Conservation (phyloP, 2,113 vertebrate species). For the Myrmecobius fasciatus region DNA sequence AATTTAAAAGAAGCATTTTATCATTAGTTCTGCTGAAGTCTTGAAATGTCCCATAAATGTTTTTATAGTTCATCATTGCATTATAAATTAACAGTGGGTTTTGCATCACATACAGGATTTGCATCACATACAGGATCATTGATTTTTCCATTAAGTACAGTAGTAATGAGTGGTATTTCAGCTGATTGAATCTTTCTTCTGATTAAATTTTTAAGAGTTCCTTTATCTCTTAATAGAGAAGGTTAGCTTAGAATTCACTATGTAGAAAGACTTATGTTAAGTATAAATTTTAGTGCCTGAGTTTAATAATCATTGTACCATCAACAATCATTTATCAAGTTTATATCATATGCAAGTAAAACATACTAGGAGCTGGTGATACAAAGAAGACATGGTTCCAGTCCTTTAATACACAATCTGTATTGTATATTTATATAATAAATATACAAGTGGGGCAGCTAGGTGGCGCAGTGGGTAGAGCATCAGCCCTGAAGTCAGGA, state of each 20-base stretch:
- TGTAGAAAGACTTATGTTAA: slow-evolving; percentile 17
- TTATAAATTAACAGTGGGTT: neutral
- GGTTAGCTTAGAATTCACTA: neutral
- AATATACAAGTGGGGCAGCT: too few species aligned
- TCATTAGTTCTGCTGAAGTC: neutral
- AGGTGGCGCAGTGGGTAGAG: too few species aligned
- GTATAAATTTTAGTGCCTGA: slow-evolving; percentile 19
- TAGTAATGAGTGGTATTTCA: neutral
- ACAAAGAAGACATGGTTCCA: neutral
- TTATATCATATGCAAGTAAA: neutral
- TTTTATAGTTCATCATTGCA: neutral
- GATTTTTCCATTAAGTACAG: neutral
- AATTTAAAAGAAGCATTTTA: neutral
- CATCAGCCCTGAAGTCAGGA: too few species aligned
- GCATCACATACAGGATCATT: neutral
- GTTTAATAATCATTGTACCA: neutral
- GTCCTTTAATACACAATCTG: neutral
- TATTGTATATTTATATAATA: too few species aligned
- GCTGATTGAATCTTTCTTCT: neutral
- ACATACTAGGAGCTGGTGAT: neutral
- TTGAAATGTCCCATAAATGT: neutral
- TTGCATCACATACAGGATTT: neutral
- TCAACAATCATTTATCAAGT: neutral
- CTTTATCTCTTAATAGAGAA: slow-evolving; percentile 6
- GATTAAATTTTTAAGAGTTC: neutral